Conservation (phyloP, 2,113 vertebrate species). For the Cercopithecus mona region DNA sequence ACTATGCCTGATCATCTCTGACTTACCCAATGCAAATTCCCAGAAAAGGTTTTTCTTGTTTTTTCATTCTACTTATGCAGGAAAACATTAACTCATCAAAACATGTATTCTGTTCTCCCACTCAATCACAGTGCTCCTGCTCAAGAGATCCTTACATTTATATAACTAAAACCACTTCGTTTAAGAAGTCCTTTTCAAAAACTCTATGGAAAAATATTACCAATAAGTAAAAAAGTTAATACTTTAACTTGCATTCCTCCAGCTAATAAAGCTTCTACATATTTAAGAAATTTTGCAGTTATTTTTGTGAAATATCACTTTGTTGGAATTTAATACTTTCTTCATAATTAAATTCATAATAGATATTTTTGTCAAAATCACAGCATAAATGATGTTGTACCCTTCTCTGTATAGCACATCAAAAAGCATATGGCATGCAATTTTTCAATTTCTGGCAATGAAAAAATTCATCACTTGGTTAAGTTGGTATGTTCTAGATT, state of each 20-base stretch:
- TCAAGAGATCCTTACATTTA: not conserved
- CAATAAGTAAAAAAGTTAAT: not conserved
- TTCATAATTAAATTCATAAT: not conserved
- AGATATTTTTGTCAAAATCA: not conserved
- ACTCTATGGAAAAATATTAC: not conserved
- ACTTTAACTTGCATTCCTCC: not conserved
- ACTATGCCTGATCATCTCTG: not conserved
- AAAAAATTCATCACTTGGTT: not conserved
- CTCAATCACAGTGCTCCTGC: not conserved
- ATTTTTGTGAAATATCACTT: not conserved
- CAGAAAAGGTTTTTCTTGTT: not conserved
- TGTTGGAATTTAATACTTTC: not conserved
- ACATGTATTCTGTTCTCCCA: not conserved
- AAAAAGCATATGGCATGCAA: not conserved
- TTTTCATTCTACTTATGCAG: not conserved
- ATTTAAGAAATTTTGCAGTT: not conserved
- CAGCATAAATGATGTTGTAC: not conserved
- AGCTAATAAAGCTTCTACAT: not conserved
- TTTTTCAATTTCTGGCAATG: not conserved
- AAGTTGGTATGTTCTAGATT: not conserved
- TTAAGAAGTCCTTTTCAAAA: not conserved
- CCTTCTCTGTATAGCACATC: not conserved
- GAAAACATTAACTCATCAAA: not conserved
- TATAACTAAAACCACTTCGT: not conserved
- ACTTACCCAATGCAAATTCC: not conserved